Evolutionary conservation across 2,888 invertebrate species (phyloP), one percentile per base, ranked within the genome.

Genomic region (Drosophila ustulata): DNA sequence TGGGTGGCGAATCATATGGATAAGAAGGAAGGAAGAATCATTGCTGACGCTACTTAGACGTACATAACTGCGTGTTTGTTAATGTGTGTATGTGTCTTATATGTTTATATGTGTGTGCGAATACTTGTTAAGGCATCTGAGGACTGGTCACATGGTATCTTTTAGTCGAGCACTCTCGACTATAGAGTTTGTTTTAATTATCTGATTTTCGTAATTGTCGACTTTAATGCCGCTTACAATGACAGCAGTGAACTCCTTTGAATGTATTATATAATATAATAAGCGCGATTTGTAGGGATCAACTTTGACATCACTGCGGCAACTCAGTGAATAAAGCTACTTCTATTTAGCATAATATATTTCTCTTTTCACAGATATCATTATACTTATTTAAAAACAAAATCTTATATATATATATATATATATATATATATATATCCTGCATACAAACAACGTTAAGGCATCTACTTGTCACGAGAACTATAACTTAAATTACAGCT

Each of bases 261-360:
- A 56, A n/a, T 37, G 30, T 37, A 66, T 53, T 51, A 45, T 45
- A 45, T 55, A 30, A 39, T 28, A 34, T 34, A 11, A 34, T 34
- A 45, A 47, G 59, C 53, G 59, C 53, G 59, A 51, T 52, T 62
- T 67, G 55, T 69, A 56, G 67, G 62, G 67, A 69, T 62, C 61
- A 50, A 45, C 28, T 55, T 45, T 45, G 43, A 55, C 41, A 62
- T 49, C 47, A 66, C 49, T 66, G 43, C 45, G 51, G 45, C 65
- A 37, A 62, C 53, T 66, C 49, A 64, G 18, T 64, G n/a, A 63
- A 45, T 37, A 34, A 41, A 34, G 43, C 11, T 34, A 52, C 37
- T 39, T 52, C 9, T 13, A 52, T n/a, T 37, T 25, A 52, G 37
- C 26, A 52, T 50, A 50, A 50, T 7, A 50, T 6, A 34, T 23